Base-by-base conservation (phyloP, 2,888 invertebrate species). In the Myopa tessellatipennis region DNA sequence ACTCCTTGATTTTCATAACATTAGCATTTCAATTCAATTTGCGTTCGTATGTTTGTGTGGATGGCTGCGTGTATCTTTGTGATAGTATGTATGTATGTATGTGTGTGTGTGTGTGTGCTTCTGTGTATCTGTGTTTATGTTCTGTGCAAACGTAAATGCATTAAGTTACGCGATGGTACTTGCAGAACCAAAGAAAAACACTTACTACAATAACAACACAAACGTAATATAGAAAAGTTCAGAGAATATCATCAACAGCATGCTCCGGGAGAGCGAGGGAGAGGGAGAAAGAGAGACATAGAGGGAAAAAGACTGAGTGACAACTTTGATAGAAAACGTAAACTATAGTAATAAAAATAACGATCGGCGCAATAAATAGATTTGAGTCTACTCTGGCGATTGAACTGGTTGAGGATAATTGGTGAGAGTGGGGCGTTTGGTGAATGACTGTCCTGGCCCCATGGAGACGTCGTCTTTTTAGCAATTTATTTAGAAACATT, bases 311-410 rank as follows among this genome's bases (percentile, higher is more conserved):
- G 52, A 55, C 45, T 16, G 34, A 52, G 69, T 16, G 18, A 18
- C 70, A 16, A 50, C 5, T 40, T 14, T 50, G 73, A 60, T 8
- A 14, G 58, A 14, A 16, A 34, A 26, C 26, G 26, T 26, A 26
- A 26, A 26, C 26, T 26, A 87, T 87, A 87, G 87, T 87, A 87
- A 87, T 87, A 87, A 87, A 87, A 87, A 86, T 87, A 87, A 87
- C 86, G 87, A 87, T 86, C 86, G 83, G 83, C 81, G 85, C 87
- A 87, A 87, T 87, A 87, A 87, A 87, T 26, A 26, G 26, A 26
- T 26, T 26, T 26, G 26, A 26, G 26, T 26, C 26, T 26, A 1
- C 26, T 26, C 26, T 26, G 26, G 26, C 26, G 26, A 26, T 26
- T 26, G 26, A 2, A 26, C 26, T 26, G 26, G 26, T 26, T 26